Evolutionary conservation across 2,888 invertebrate species (phyloP).

Genomic region (Panorpa germanica): DNA sequence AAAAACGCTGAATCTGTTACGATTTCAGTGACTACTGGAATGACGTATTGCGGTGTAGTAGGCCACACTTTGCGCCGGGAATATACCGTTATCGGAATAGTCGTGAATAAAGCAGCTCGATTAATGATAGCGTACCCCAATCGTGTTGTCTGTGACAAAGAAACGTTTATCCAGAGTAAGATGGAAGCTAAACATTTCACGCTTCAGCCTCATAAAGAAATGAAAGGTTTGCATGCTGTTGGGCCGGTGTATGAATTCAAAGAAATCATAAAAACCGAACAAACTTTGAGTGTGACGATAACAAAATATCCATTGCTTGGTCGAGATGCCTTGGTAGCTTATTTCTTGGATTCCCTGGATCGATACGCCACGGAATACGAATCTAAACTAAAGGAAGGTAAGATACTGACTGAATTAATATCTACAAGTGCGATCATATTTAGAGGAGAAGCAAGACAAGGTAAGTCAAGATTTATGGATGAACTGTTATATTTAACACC

Average conservation of each 20-base stretch:
- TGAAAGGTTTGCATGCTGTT: constrained; percentile 40
- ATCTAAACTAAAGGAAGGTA: constrained; percentile 19
- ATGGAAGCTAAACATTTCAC: constrained; percentile 37
- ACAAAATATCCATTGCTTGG: constrained; percentile 30
- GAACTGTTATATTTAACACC: constrained; percentile 25
- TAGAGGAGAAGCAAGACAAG: constrained; percentile 35
- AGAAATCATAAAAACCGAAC: constrained; percentile 17
- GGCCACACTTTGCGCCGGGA: constrained; percentile 51
- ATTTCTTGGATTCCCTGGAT: constrained; percentile 17
- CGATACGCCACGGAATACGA: constrained; percentile 18
- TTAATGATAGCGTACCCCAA: constrained; percentile 39
- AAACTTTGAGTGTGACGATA: constrained; percentile 12
- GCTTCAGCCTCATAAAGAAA: constrained; percentile 29
- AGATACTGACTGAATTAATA: constrained; percentile 16
- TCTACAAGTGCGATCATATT: constrained; percentile 18
- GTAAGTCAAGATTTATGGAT: constrained; percentile 38
- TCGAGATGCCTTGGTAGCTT: constrained; percentile 25
- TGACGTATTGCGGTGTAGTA: constrained; percentile 55
- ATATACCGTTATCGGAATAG: constrained; percentile 52
- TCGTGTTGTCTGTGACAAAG: constrained; percentile 41
- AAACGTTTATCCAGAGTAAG: constrained; percentile 43
- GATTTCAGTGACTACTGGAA: constrained; percentile 43
- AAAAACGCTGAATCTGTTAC: constrained; percentile 32
- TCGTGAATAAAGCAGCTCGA: constrained; percentile 54
- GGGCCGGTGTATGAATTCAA: constrained; percentile 44